Base-by-base conservation (phyloP, 2,797 vertebrate species). In the Girardinus metallicus region DNA sequence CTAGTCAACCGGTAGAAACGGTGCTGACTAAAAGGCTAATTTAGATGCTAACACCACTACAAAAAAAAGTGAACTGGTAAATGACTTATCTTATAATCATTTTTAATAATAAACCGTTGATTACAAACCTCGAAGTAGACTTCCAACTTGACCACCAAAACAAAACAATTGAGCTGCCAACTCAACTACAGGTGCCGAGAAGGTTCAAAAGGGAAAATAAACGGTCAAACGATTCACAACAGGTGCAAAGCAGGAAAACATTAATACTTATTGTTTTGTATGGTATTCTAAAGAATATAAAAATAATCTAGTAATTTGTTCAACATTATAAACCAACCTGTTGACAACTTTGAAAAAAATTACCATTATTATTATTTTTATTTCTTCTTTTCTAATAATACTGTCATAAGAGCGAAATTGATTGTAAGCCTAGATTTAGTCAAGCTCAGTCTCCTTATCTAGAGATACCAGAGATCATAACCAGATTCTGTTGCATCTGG, bases 111-210 rank as follows among this genome's bases (percentile, higher is more conserved):
- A 9, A 39, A 29, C 39, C 43, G 13, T 46, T 36, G 34, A 79
- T 31, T 77, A 90, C 93, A 62, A 91, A 94, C 93, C 94, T 93
- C 86, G 39, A 36, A 73, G 74, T 83, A 84, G 83, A 82, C 85
- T 89, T 82, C 82, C 31, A 64, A 85, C 80, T 85, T 87, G 91
- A 85, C 86, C 86, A 73, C 75, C 85, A 83, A 82, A 21, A 81
- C 73, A 91, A 92, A 94, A 94, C 93, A 94, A 89, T 78, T n/a
- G 12, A 55, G 44, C 70, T 77, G 71, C 64, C 76, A 73, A 70
- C 41, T 71, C 23, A 79, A 83, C 82, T 93, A 95, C 92, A 12
- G 94, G 5, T 26, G 55, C 90, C 9, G 76, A 51, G 68, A 76
- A 72, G 77, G 71, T 83, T 62, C 93, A 93, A 77, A 85, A 83